Evolutionary conservation across 2,113 vertebrate species (phyloP), one percentile per base, ranked within the genome.

Genomic region (Climacteris rufus): DNA sequence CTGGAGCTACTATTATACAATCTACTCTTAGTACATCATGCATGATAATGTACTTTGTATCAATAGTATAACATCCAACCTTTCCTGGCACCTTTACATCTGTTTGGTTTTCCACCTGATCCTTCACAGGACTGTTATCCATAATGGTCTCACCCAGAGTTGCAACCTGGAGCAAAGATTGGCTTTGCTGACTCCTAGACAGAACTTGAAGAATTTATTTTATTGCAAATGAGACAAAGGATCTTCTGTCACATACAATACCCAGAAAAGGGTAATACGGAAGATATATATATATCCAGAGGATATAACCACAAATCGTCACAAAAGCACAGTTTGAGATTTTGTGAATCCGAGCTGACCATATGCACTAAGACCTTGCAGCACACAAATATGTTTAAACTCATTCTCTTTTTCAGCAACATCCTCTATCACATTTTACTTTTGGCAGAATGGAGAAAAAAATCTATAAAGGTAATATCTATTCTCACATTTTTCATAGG

Each of bases 401-500:
- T 70, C 13, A 16, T 13, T 37, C 31, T 39, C 18, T 77, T 69
- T 64, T 54, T 33, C 47, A 54, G 44, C 2, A 17, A 16, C 5
- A 35, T 16, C 9, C 5, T 71, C 44, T 56, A 17, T 14, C 11
- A 69, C 8, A 17, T 45, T 27, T 33, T 15, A 20, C 8, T 64
- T 76, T 56, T 47, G 6, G 8, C 27, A 61, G 23, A 87, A 71
- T 5, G 11, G 17, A 54, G 23, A 42, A 66, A 65, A 79, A 74
- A 76, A 6, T 35, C 15, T 64, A 1, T 6, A n/a, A 39, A 0
- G 0, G 15, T 35, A 27, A 25, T 68, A 37, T 49, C 7, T 52
- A 24, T 50, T 83, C 31, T 83, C 19, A 59, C 4, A 12, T 63
- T 64, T 87, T 42, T 23, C 14, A 15, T 8, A 63, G 4, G 39